A percentile compares a stretch with the other conserved stretches of the same genome.
Evolutionary conservation across 2,888 invertebrate genomes (phyloP).

Genomic region (Sipha maydis): DNA sequence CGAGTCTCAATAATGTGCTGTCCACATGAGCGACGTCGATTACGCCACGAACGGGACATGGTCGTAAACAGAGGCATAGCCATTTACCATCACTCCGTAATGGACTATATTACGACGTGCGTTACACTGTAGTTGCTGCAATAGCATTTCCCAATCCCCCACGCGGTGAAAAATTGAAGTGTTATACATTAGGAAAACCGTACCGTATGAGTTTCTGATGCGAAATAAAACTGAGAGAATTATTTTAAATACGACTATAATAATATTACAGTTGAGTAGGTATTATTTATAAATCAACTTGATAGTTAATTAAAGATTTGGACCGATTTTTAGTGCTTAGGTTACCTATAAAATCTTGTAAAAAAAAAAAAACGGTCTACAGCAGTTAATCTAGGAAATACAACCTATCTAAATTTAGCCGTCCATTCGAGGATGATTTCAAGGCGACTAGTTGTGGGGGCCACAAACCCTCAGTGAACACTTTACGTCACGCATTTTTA

Average conservation of each 20-base stretch:
- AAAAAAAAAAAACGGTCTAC: too few relatives aligned
- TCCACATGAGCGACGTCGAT: constrained; percentile 32
- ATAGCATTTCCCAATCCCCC: background rate
- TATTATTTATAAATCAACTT: too few relatives aligned
- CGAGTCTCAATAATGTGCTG: background rate
- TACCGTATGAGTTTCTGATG: background rate
- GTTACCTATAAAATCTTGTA: too few relatives aligned
- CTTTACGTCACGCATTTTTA: too few relatives aligned
- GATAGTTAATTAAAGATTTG: too few relatives aligned
- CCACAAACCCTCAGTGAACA: too few relatives aligned
- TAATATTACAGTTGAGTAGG: too few relatives aligned
- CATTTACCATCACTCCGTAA: background rate
- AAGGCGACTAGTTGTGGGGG: too few relatives aligned
- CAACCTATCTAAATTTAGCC: too few relatives aligned
- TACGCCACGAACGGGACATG: constrained; percentile 13
- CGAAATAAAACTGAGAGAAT: background rate
- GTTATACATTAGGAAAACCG: background rate
- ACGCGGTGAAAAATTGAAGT: background rate
- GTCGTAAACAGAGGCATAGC: background rate
- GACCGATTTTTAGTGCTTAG: too few relatives aligned
- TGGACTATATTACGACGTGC: background rate
- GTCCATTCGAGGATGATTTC: too few relatives aligned
- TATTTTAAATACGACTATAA: background rate
- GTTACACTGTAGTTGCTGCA: background rate
- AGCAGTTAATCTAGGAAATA: too few relatives aligned